These are phyloP conservation scores for Platichthys stellatus DNA, from an alignment of 2,113 vertebrate genomes.

Conservation along the genomic window DNA sequence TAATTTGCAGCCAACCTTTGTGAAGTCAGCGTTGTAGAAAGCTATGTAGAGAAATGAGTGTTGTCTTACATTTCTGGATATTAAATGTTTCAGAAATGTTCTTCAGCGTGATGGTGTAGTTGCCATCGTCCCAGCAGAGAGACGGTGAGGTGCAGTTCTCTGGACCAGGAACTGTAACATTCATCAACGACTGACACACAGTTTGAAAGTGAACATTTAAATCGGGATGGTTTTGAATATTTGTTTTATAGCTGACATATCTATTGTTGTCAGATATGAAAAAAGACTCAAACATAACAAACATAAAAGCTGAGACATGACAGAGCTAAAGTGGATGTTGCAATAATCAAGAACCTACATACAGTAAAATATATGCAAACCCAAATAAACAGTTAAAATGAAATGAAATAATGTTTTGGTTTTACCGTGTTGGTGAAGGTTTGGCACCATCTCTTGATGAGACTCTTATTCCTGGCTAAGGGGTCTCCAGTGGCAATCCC, in stretches of 20 bases:
- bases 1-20: background rate
- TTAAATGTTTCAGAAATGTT: conserved; percentile 83
- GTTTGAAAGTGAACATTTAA: background rate
- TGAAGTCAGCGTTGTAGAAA: background rate
- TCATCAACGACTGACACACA: conserved; percentile 83
- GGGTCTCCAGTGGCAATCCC: conserved; percentile 87
- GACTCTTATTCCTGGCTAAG: conserved; percentile 86
- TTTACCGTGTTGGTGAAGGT: conserved; percentile 83
- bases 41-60: background rate
- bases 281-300: no score
- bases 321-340: no score
- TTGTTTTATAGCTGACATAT: background rate
- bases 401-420: background rate
- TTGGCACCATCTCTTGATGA: conserved; percentile 89
- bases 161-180: conserved; percentile 83
- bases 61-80: conserved; percentile 85
- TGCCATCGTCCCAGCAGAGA: conserved; percentile 84
- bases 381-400: background rate
- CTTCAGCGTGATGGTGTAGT: conserved; percentile 78
- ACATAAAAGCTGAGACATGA: no score
- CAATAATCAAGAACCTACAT: background rate
- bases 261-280: no score
- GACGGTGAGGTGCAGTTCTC: conserved; percentile 86
- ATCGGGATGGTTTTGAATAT: background rate
- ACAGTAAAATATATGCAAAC: background rate